Evolutionary conservation across 1,140 invertebrate genomes (phyloP).

Genomic region (Drosophila mojavensis): DNA sequence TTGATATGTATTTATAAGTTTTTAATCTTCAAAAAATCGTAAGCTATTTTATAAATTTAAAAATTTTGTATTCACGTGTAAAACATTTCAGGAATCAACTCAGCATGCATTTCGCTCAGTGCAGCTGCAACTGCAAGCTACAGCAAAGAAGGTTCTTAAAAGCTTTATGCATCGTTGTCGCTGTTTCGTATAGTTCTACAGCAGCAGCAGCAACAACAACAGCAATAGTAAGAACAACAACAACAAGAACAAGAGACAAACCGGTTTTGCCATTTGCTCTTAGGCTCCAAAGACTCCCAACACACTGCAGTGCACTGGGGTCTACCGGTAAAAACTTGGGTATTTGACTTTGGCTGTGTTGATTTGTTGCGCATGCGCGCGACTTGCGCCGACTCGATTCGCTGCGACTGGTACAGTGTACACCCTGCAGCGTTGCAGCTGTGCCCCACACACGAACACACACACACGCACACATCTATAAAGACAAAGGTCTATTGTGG

Average conservation of each 20-base stretch:
- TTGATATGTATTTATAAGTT: no score
- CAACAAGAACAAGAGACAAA: constrained; percentile 21
- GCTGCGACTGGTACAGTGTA: constrained; percentile 41
- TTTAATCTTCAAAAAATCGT: no score
- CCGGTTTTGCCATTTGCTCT: constrained; percentile 51
- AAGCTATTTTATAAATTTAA: no score
- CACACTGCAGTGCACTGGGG: background rate
- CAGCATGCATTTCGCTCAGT: constrained; percentile 30
- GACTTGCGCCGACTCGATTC: constrained; percentile 44
- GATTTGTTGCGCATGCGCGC: constrained; percentile 67
- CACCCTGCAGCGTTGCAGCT: constrained; percentile 81
- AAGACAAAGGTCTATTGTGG: constrained; percentile 33
- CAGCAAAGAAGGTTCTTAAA: constrained; percentile 79
- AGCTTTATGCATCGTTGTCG: constrained; percentile 73
- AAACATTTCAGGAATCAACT: background rate
- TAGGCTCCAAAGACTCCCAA: constrained; percentile 45
- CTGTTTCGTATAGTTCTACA: constrained; percentile 36
- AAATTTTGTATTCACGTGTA: no score
- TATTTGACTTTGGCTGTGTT: constrained; percentile 48
- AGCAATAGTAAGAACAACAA: constrained; percentile 8
- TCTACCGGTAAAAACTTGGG: background rate
- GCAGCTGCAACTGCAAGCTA: constrained; percentile 47
- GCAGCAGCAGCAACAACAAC: constrained; percentile 20
- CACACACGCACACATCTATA: background rate
- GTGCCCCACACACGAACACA: constrained; percentile 50